These are phyloP conservation scores for Cnemophilus loriae DNA, from an alignment of 2,113 vertebrate species.

Conservation along the genomic window DNA sequence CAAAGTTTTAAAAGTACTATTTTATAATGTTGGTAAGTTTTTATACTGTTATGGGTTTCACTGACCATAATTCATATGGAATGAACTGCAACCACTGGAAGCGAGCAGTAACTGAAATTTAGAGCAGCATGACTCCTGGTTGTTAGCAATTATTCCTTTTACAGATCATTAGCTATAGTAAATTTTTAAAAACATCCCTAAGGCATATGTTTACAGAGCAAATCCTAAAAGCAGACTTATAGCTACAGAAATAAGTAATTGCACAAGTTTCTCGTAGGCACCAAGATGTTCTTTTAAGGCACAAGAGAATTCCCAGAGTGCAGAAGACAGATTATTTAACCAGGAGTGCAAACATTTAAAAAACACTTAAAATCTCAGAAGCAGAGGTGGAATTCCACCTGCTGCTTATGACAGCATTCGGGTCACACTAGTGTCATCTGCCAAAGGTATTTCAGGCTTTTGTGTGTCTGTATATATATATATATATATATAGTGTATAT, in stretches of 20 bases:
- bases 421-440: neutral
- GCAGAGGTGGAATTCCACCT: neutral
- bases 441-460: neutral
- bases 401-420: neutral
- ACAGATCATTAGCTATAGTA: neutral
- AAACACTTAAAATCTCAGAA: neutral
- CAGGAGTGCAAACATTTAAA: neutral
- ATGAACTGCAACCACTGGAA: neutral
- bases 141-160: neutral
- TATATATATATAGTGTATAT: conserved; percentile 3
- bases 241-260: conserved; percentile 13
- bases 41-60: neutral
- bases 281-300: neutral
- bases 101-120: neutral
- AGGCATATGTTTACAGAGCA: neutral
- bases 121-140: neutral
- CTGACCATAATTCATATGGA: neutral
- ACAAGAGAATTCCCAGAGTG: neutral
- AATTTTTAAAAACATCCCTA: neutral
- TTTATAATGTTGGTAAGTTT: neutral
- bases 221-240: neutral
- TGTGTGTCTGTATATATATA: neutral
- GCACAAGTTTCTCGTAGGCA: neutral
- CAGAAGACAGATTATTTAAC: neutral
- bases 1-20: neutral